Conservation (phyloP, 2,113 vertebrate species). For the Dasyprocta punctata region DNA sequence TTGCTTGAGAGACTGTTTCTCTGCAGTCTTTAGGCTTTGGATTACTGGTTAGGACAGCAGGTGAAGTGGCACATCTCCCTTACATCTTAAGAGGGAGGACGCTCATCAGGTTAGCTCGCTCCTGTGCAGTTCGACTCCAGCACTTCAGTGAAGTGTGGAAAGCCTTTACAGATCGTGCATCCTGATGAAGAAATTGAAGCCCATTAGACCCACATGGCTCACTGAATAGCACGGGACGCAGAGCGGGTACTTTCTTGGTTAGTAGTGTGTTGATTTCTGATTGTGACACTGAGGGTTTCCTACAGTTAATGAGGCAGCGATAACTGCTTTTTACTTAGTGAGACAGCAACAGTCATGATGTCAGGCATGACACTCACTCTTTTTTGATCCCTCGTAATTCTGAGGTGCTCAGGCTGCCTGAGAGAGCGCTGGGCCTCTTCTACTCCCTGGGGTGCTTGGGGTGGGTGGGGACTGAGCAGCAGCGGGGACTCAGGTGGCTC, state of each 20-base stretch:
- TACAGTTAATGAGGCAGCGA: not conserved
- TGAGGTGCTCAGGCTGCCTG: not conserved
- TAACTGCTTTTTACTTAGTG: not conserved
- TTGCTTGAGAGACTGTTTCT: not conserved
- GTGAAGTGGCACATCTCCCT: not conserved
- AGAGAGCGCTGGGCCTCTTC: not conserved
- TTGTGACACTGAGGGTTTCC: constrained; percentile 9
- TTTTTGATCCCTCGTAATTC: not conserved
- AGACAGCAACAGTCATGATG: not conserved
- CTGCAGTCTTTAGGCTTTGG: not conserved
- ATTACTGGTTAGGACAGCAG: not conserved
- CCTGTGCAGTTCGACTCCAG: not conserved
- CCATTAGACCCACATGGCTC: accelerated
- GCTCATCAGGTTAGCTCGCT: not conserved
- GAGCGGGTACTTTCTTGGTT: not conserved
- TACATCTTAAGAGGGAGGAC: not conserved
- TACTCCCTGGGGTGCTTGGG: not conserved
- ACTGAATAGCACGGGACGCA: not conserved
- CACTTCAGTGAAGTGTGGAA: not conserved
- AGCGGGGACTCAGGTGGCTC: not conserved
- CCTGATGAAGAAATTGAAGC: not conserved
- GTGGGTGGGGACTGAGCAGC: not conserved
- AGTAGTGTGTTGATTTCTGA: not conserved
- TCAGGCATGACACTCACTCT: too few species aligned
- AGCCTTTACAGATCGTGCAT: not conserved